phyloP scores from a whole-genome alignment of 2,113 vertebrate species.

The Labrus mixtus region DNA sequence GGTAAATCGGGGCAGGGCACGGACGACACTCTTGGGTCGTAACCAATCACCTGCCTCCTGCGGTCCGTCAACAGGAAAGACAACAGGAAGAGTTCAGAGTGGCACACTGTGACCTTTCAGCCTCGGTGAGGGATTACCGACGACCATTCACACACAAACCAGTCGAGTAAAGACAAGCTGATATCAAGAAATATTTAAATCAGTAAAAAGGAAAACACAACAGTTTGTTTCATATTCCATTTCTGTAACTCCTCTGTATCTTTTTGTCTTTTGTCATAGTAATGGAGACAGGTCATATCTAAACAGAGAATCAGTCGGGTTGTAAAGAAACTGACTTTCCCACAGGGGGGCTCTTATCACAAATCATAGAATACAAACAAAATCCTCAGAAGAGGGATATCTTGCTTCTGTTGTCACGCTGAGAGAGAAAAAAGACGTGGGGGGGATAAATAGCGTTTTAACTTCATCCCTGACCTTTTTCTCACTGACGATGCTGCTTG shows the following conservation, averaged over 20 bases:
- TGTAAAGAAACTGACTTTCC: not conserved
- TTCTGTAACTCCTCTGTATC: not conserved
- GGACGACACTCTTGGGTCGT: not conserved
- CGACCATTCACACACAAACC: not conserved
- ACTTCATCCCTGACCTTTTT: conserved; percentile 33
- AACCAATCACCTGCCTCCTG: conserved; percentile 42
- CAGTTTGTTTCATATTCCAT: not conserved
- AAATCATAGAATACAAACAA: not conserved
- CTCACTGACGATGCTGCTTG: not conserved
- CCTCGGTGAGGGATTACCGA: not conserved
- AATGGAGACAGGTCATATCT: not conserved
- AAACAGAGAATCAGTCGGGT: no score
- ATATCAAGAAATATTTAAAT: not conserved
- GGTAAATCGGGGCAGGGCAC: conserved; percentile 9
- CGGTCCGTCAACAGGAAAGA: conserved; percentile 56
- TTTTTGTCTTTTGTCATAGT: not conserved
- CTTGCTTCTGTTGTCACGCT: not conserved
- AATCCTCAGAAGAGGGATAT: not conserved
- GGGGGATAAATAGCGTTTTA: not conserved
- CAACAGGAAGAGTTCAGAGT: not conserved
- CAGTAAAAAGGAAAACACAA: not conserved
- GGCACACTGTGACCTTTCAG: conserved; percentile 27
- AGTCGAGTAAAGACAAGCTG: not conserved
- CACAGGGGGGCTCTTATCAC: not conserved
- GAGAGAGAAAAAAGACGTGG: not conserved